Evolutionary conservation across 1,140 invertebrate genomes (phyloP).

Genomic region (Latrodectus geometricus): DNA sequence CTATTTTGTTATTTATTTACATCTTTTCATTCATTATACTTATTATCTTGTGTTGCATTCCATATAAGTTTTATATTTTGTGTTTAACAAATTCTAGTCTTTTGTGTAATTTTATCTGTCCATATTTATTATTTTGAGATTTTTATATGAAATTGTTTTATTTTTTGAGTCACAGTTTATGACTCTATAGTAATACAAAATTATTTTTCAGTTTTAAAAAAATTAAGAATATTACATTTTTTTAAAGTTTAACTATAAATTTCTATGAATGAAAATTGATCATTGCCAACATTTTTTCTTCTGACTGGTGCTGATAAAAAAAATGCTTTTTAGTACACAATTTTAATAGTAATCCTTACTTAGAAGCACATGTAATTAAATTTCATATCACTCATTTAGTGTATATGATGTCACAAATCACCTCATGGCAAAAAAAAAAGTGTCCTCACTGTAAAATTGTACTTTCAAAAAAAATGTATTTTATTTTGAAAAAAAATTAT

Average conservation of each 20-base stretch:
- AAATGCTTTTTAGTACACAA: too few relatives aligned
- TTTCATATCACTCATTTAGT: too few relatives aligned
- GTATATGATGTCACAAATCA: too few relatives aligned
- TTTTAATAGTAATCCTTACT: too few relatives aligned
- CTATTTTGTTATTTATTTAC: background rate
- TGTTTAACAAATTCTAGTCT: background rate
- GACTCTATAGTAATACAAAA: background rate
- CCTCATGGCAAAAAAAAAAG: too few relatives aligned
- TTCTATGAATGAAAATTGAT: too few relatives aligned
- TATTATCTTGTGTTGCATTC: background rate
- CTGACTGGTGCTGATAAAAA: too few relatives aligned
- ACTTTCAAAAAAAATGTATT: background rate
- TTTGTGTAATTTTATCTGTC: background rate
- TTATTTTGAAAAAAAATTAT: background rate
- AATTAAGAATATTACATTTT: too few relatives aligned
- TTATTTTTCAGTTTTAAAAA: too few relatives aligned
- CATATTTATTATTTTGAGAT: background rate
- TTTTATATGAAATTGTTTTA: background rate
- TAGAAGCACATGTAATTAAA: too few relatives aligned
- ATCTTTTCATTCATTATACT: background rate
- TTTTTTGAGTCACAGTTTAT: background rate
- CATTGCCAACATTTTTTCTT: too few relatives aligned
- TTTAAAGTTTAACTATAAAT: too few relatives aligned
- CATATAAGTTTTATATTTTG: background rate
- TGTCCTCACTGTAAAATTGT: background rate